phyloP scores from a whole-genome alignment of 1,140 invertebrate genomes.

The Calosoma granatense region DNA sequence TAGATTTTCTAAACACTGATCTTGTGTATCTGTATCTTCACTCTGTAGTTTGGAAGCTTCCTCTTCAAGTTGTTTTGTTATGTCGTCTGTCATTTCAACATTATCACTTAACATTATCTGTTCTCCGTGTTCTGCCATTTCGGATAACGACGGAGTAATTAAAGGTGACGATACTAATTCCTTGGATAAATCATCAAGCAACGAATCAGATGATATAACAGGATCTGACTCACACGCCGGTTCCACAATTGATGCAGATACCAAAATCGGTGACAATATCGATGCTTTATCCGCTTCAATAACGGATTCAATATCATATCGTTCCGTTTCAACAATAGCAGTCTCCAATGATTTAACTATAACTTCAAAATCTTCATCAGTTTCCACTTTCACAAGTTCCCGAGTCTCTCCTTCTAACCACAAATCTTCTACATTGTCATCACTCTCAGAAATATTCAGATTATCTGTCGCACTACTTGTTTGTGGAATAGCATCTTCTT shows the following conservation, averaged over 20 bases:
- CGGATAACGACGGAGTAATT: neutral
- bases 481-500: neutral
- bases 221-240: neutral
- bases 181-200: neutral
- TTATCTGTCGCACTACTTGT: neutral
- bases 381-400: neutral
- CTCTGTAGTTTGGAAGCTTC: too few relatives aligned
- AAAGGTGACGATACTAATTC: neutral
- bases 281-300: too few relatives aligned
- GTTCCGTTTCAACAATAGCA: neutral
- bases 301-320: neutral
- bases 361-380: neutral
- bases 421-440: neutral
- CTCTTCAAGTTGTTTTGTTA: too few relatives aligned
- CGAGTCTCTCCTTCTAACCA: neutral
- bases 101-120: neutral
- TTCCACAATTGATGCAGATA: neutral
- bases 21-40: too few relatives aligned
- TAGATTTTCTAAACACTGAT: too few relatives aligned
- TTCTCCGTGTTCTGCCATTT: neutral
- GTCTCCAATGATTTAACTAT: conserved; percentile 2
- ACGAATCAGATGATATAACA: neutral
- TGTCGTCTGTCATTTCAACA: too few relatives aligned
- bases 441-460: neutral
- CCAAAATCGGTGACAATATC: neutral